Evolutionary conservation across 2,797 vertebrate species (phyloP).

Genomic region (Rhinophrynus dorsalis): DNA sequence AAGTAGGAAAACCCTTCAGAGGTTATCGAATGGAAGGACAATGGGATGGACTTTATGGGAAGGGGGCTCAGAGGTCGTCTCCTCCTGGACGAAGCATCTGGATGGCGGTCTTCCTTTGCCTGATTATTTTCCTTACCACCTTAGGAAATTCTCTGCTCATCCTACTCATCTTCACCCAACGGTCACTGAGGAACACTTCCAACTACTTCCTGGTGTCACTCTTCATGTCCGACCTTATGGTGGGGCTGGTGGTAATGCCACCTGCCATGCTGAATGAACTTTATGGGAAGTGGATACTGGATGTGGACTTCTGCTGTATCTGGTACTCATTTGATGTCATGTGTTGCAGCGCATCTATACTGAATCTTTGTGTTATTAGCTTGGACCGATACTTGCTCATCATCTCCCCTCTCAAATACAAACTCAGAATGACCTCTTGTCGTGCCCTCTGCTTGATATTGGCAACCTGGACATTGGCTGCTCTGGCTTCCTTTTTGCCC

Average conservation of each 20-base stretch:
- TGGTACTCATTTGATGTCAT: slow-evolving; percentile 96
- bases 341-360: slow-evolving; percentile 98
- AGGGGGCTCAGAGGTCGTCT: slow-evolving; percentile 46
- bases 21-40: slow-evolving; percentile 58
- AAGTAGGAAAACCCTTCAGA: slow-evolving; percentile 9
- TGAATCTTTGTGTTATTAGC: slow-evolving; percentile 96
- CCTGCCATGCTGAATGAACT: slow-evolving; percentile 93
- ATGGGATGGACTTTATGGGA: slow-evolving; percentile 46
- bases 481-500: slow-evolving; percentile 88
- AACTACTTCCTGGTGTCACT: slow-evolving; percentile 96
- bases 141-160: slow-evolving; percentile 88
- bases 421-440: slow-evolving; percentile 88
- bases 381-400: slow-evolving; percentile 96
- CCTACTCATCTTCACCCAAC: slow-evolving; percentile 85
- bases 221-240: slow-evolving; percentile 95
- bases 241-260: slow-evolving; percentile 96
- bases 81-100: slow-evolving; percentile 73
- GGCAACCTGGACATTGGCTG: slow-evolving; percentile 87
- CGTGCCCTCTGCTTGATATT: slow-evolving; percentile 83
- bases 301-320: slow-evolving; percentile 82
- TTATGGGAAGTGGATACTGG: slow-evolving; percentile 88
- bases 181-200: slow-evolving; percentile 92
- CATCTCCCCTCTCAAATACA: slow-evolving; percentile 91
- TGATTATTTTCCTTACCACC: slow-evolving; percentile 85
- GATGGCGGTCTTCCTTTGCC: slow-evolving; percentile 82